phyloP scores from a whole-genome alignment of 2,797 vertebrate genomes.

The Linurgus olivaceus region DNA sequence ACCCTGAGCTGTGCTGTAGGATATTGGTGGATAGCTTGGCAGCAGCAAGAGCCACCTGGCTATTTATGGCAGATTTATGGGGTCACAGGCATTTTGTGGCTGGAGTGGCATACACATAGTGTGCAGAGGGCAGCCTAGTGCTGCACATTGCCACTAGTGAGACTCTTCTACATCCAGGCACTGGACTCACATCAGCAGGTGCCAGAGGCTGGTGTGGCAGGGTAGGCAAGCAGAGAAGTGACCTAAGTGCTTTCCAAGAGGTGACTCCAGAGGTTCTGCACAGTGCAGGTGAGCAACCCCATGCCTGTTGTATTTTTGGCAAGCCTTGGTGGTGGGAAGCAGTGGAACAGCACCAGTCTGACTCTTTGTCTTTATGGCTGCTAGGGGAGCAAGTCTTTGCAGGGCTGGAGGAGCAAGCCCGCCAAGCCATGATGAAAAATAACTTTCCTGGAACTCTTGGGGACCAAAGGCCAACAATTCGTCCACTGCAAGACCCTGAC shows the following conservation, averaged over 20 bases:
- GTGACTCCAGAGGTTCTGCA: constrained; percentile 1
- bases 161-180: background rate
- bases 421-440: constrained; percentile 81
- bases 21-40: background rate
- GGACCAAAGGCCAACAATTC: constrained; percentile 69
- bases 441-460: constrained; percentile 74
- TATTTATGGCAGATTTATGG: background rate
- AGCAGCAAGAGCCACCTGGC: background rate
- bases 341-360: constrained; percentile 15
- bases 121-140: background rate
- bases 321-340: background rate
- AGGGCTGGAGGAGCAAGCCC: constrained; percentile 80
- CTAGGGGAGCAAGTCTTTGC: constrained; percentile 83
- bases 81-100: background rate
- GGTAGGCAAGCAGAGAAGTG: background rate
- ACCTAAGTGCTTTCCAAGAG: background rate
- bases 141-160: background rate
- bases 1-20: background rate
- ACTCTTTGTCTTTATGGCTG: constrained; percentile 72
- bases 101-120: background rate
- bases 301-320: background rate
- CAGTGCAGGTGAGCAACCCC: constrained; percentile 25
- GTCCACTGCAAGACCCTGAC: constrained; percentile 71
- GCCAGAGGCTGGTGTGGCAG: background rate
- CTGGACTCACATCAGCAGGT: background rate